These are phyloP conservation scores for Psylliodes chrysocephalus DNA, from an alignment of 2,888 invertebrate genomes.

Conservation along the genomic window DNA sequence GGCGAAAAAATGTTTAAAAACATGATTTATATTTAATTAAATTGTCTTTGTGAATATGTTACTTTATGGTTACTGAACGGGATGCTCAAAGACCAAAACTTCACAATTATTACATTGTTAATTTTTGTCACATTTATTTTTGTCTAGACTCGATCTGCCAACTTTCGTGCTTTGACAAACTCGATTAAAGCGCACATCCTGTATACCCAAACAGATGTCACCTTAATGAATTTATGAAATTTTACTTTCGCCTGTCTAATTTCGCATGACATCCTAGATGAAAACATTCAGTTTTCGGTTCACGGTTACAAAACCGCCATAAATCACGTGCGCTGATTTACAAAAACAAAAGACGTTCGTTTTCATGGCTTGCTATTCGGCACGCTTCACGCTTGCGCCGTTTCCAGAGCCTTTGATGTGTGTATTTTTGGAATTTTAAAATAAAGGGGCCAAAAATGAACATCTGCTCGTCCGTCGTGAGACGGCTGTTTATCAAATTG, in stretches of 20 bases:
- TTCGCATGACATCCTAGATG: conserved; percentile 27
- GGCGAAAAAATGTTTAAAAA: neutral
- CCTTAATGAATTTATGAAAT: conserved; percentile 22
- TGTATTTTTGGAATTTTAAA: conserved; percentile 24
- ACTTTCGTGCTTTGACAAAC: too few relatives aligned
- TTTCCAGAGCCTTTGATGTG: conserved; percentile 24
- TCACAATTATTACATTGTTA: too few relatives aligned
- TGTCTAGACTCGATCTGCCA: too few relatives aligned
- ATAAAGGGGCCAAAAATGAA: neutral
- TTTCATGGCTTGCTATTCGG: conserved; percentile 26
- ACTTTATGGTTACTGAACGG: too few relatives aligned
- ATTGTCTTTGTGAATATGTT: too few relatives aligned
- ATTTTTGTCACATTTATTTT: too few relatives aligned
- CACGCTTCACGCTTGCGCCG: conserved; percentile 32
- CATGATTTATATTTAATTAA: too few relatives aligned
- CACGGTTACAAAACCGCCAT: conserved; percentile 24
- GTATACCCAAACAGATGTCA: conserved; percentile 3
- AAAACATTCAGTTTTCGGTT: conserved; percentile 25
- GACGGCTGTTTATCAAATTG: neutral
- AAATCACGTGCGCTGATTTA: conserved; percentile 7
- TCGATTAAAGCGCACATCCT: neutral
- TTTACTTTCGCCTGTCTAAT: conserved; percentile 15
- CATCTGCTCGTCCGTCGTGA: neutral
- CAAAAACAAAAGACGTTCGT: conserved; percentile 22
- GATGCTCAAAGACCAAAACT: too few relatives aligned